Evolutionary conservation across 2,113 vertebrate species (phyloP).

Genomic region (Pseudopodoces humilis): DNA sequence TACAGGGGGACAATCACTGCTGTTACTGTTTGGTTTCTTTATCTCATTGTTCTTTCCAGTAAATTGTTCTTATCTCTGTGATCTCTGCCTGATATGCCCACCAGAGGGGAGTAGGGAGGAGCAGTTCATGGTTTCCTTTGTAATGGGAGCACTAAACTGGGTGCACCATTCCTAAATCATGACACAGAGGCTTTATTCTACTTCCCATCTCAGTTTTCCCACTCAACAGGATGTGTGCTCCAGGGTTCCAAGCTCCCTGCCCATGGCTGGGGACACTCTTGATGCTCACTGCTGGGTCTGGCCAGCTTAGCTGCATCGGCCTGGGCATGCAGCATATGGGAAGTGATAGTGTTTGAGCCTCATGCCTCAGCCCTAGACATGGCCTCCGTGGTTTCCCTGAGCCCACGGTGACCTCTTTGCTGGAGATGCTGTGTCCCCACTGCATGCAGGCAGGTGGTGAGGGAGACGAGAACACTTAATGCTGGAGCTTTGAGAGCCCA

Average conservation of each 20-base stretch:
- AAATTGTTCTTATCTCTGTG: neutral
- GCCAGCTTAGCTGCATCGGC: neutral
- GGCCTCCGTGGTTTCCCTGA: rapidly evolving
- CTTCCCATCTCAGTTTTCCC: neutral
- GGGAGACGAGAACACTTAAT: rapidly evolving
- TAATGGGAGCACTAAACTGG: neutral
- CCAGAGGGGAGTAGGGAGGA: neutral
- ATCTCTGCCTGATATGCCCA: neutral
- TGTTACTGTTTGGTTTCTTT: neutral
- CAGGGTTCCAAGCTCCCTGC: neutral
- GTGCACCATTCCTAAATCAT: neutral
- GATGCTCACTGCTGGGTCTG: neutral
- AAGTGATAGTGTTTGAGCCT: neutral
- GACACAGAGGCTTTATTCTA: neutral
- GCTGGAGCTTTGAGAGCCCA: neutral
- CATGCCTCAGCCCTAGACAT: rapidly evolving
- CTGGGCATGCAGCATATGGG: neutral
- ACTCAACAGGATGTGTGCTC: neutral
- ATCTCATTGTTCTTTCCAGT: neutral
- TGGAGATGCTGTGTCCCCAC: neutral
- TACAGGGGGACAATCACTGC: neutral
- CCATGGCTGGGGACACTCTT: neutral
- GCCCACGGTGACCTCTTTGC: neutral
- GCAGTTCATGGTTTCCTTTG: neutral
- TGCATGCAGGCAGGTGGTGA: rapidly evolving